A percentile compares a stretch with the other conserved stretches of the same genome.
phyloP scores from a whole-genome alignment of 2,113 vertebrate species.

The Lipotes vexillifer region DNA sequence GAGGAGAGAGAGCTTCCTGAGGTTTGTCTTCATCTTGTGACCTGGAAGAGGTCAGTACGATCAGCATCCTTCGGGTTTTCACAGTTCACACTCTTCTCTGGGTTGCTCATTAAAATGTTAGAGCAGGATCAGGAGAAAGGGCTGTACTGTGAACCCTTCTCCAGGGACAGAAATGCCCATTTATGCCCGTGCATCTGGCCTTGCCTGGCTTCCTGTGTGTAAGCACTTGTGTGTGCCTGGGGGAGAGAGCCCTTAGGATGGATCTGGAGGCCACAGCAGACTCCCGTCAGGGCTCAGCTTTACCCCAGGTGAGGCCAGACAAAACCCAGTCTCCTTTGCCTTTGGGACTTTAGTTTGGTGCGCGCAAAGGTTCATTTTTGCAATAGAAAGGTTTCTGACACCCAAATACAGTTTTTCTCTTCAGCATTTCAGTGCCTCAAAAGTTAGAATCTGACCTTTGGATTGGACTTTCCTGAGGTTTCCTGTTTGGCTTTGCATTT shows the following conservation, averaged over 20 bases:
- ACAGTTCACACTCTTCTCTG: neutral
- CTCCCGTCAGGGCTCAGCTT: neutral
- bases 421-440: neutral
- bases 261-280: neutral
- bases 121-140: neutral
- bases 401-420: neutral
- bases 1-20: neutral
- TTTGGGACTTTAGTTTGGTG: neutral
- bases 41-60: neutral
- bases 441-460: slow-evolving; percentile 52
- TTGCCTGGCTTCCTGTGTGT: neutral
- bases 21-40: neutral
- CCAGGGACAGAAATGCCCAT: slow-evolving; percentile 27
- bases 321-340: neutral
- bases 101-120: slow-evolving; percentile 32
- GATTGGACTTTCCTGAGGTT: slow-evolving; percentile 13
- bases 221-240: neutral
- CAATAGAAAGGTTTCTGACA: neutral
- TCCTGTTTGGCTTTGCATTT: slow-evolving; percentile 51
- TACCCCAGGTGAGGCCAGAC: neutral
- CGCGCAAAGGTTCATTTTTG: neutral
- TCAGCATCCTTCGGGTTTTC: neutral
- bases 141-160: neutral
- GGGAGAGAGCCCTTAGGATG: neutral
- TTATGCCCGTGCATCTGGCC: neutral